phyloP scores from a whole-genome alignment of 2,888 invertebrate genomes.

The Hypsopygia costalis region DNA sequence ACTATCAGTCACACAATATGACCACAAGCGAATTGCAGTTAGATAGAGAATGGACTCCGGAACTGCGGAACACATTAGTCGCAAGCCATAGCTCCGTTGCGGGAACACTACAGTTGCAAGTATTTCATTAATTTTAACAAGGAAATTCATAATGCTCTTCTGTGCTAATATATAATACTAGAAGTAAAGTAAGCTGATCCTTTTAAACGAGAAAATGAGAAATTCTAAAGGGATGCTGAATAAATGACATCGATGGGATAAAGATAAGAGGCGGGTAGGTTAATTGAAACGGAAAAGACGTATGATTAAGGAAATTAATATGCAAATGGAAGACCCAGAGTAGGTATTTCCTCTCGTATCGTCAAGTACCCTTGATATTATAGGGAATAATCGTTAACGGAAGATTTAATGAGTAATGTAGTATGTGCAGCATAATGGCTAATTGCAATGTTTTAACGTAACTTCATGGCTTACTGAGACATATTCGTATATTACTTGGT shows the following conservation, averaged over 20 bases:
- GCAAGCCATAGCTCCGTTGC: not conserved
- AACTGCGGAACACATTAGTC: not conserved
- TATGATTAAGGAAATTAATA: constrained; percentile 4
- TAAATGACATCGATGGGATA: constrained; percentile 3
- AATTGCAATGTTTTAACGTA: no score
- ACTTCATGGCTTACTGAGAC: no score
- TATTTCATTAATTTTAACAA: not conserved
- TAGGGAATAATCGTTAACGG: not conserved
- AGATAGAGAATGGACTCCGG: not conserved
- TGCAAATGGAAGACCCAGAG: not conserved
- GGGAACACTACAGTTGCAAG: not conserved
- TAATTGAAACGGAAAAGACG: not conserved
- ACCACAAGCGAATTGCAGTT: not conserved
- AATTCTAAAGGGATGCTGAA: constrained; percentile 1
- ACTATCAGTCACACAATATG: not conserved
- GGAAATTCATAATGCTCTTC: no score
- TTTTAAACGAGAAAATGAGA: constrained; percentile 1
- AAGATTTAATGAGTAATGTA: no score
- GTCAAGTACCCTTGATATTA: not conserved
- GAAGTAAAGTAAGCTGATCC: not conserved
- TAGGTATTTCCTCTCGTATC: not conserved
- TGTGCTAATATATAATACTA: no score
- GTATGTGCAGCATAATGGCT: no score
- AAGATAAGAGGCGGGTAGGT: constrained; percentile 1
- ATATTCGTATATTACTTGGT: no score